Evolutionary conservation across 2,113 vertebrate species (phyloP).

Genomic region (Trematocara stigmaticum): DNA sequence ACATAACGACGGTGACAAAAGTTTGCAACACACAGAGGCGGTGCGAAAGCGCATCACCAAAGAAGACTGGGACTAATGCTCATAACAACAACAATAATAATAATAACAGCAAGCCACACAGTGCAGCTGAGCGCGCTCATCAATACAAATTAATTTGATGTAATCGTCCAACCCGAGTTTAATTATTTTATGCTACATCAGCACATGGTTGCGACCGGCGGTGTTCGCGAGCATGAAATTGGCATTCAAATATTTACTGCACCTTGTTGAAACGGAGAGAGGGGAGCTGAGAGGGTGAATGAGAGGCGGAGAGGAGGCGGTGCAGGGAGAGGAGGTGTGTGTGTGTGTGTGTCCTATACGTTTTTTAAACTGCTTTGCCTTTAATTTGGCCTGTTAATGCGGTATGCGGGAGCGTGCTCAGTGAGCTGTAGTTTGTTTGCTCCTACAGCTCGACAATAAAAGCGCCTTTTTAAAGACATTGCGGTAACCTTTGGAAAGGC

Average conservation of each 20-base stretch:
- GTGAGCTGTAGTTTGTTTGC: not conserved
- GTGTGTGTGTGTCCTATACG: not conserved
- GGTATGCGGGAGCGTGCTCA: not conserved
- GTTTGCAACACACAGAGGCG: slow-evolving; percentile 48
- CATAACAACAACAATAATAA: not conserved
- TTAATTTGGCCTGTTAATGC: not conserved
- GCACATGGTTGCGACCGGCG: slow-evolving; percentile 29
- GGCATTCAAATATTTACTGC: slow-evolving; percentile 49
- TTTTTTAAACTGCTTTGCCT: not conserved
- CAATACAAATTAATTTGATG: slow-evolving; percentile 58
- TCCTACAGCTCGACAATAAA: not conserved
- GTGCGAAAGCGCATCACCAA: slow-evolving; percentile 19
- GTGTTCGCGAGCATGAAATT: slow-evolving; percentile 55
- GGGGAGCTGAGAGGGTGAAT: not conserved
- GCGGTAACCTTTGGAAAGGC: slow-evolving; percentile 6
- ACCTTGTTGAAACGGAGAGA: not conserved
- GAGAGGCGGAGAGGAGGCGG: not conserved
- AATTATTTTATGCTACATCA: slow-evolving; percentile 62
- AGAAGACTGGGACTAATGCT: not conserved
- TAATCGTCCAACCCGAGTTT: slow-evolving; percentile 57
- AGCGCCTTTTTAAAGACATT: not conserved
- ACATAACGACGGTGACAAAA: not conserved
- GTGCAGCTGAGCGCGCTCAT: slow-evolving; percentile 40
- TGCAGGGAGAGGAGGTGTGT: not conserved
- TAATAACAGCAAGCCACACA: not conserved